Evolutionary conservation across 2,888 invertebrate species (phyloP), one percentile per base, ranked within the genome.

Genomic region (Caenorhabditis doughertyi): DNA sequence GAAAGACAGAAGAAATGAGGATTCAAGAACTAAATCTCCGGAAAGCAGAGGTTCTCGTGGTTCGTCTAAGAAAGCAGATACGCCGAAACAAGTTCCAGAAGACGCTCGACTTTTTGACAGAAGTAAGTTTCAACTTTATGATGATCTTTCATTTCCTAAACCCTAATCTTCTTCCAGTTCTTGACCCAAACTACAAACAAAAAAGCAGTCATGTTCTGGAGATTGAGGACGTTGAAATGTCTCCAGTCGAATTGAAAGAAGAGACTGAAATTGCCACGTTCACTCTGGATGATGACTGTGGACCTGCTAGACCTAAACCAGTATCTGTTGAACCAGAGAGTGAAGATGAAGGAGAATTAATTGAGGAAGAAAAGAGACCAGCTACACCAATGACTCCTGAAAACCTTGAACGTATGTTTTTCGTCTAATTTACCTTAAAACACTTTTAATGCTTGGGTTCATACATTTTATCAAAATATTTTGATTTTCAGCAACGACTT

Each of bases 141-240:
- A 18, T 13, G 18, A 18, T 2, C 51, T 16, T n/a, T 55, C 39
- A 9, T 4, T 39, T 39, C 5, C 16, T 9, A 8, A 9, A 13
- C 9, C 9, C 11, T 8, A 8, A 13, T 3, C 39, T 39, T 47
- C 5, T 62, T 62, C 1, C 29, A 62, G 67, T 68, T 39, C 27
- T 68, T 8, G 42, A 68, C 29, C 21, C 53, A 23, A 39, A 53
- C 3, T 39, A 42, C 42, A 68, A 56, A 18, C 11, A 11, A 11
- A 55, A 42, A 13, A 29, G 21, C 5, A 27, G 7, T 3, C 25
- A 0, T 2, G 39, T 56, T 8, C 7, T 56, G 8, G 70, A 44
- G 13, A 27, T 70, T 21, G 58, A 70, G 16, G 70, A 70, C 13
- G 16, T 70, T 18, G 70, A 70, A 18, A 70, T 55, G 44, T 70